Base-by-base conservation (phyloP, 2,113 vertebrate species). In the Leucopsar rothschildi region DNA sequence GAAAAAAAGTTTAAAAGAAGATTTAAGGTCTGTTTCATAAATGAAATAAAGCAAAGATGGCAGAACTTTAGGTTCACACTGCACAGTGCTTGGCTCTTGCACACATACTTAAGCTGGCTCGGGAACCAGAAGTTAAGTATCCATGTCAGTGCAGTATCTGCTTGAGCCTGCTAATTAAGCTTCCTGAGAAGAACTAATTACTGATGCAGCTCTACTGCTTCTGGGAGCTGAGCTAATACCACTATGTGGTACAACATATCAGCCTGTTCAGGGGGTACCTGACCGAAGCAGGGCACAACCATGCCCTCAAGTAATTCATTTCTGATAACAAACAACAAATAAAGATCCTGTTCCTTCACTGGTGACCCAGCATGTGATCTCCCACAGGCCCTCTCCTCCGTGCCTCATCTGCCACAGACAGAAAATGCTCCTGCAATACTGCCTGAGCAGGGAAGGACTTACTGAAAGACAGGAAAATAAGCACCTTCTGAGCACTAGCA, bases 111-210 rank as follows among this genome's bases (percentile, higher is more conserved):
- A 96, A 93, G 86, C 94, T 96, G 96, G 95, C 96, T 95, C 15
- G 0, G 76, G 64, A 96, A 90, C 35, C 52, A 95, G 86, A 75
- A 97, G 92, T 90, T 97, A 97, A 96, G 94, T 95, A 96, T 95
- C 95, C 94, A 92, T 95, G 94, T 95, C 96, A 96, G 76, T 78
- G 72, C 88, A 86, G 91, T 83, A 88, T 94, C 91, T 96, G 94
- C 94, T 83, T 90, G 72, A 97, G 96, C 92, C 93, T 95, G 94
- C 94, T 97, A 97, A 95, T 96, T 97, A 97, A 94, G 96, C 92
- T 96, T 83, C 80, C 92, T 93, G 90, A 97, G 92, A 90, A 94
- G 88, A 97, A 95, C 95, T 96, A 93, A 97, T 97, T 97, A 97
- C 80, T 94, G 88, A 97, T 86, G 94, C 96, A 94, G 92, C 72